Evolutionary conservation across 2,888 invertebrate species (phyloP).

Genomic region (Priocnemis perturbator): DNA sequence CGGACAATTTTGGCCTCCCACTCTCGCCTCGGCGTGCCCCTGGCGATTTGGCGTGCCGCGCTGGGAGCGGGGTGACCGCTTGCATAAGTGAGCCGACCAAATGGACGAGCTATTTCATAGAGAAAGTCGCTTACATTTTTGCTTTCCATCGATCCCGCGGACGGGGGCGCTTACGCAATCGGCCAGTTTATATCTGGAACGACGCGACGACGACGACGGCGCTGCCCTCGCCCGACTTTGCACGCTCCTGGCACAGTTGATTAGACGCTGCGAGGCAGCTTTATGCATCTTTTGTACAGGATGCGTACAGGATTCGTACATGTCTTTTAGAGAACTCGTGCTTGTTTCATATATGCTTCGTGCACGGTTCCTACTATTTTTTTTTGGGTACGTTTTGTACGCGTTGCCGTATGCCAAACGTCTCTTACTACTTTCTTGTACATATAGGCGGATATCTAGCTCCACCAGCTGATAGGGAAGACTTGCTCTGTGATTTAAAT

Average conservation of each 20-base stretch:
- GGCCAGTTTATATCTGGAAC: slow-evolving; percentile 58
- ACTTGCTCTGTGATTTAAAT: too few species aligned
- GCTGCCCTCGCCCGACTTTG: slow-evolving; percentile 28
- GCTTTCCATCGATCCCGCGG: slow-evolving; percentile 68
- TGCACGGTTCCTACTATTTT: too few species aligned
- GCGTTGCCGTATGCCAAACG: too few species aligned
- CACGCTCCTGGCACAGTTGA: neutral
- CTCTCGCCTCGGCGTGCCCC: slow-evolving; percentile 21
- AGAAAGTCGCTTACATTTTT: slow-evolving; percentile 73
- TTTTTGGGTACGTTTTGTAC: too few species aligned
- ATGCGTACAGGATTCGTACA: too few species aligned
- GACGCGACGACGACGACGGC: slow-evolving; percentile 51
- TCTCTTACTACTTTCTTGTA: too few species aligned
- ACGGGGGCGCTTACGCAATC: slow-evolving; percentile 56
- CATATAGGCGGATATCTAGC: too few species aligned
- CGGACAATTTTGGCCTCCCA: neutral
- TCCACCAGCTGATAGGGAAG: too few species aligned
- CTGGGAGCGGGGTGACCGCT: slow-evolving; percentile 57
- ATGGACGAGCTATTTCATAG: slow-evolving; percentile 72
- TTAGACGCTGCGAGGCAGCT: neutral
- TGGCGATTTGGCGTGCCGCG: slow-evolving; percentile 54
- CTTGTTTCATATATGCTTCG: too few species aligned
- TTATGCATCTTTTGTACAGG: too few species aligned
- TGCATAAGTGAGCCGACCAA: slow-evolving; percentile 67
- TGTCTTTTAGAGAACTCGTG: too few species aligned